Conservation (phyloP, 2,113 vertebrate genomes). For the Perccottus glenii region DNA sequence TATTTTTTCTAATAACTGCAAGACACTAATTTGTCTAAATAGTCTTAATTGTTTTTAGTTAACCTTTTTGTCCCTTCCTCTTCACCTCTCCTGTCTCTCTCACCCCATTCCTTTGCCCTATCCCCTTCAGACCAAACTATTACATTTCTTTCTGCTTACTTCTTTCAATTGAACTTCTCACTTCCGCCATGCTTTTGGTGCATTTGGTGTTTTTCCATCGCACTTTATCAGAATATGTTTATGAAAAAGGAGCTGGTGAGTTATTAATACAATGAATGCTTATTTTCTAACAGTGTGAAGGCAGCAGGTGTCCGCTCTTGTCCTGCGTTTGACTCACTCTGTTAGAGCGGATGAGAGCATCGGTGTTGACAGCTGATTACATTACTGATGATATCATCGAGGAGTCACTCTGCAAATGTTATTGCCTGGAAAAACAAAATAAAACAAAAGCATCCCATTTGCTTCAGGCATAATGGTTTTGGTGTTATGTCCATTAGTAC, state of each 20-base stretch:
- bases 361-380: constrained; percentile 61
- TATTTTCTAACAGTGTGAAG: constrained; percentile 55
- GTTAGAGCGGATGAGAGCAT: constrained; percentile 44
- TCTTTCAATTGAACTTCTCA: constrained; percentile 69
- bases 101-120: neutral
- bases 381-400: constrained; percentile 55
- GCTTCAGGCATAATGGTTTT: constrained; percentile 4
- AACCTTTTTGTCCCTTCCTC: neutral
- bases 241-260: constrained; percentile 54
- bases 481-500: too few species aligned
- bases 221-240: constrained; percentile 34
- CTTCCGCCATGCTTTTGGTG: constrained; percentile 43
- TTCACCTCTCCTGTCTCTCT: neutral
- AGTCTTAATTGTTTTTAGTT: neutral
- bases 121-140: constrained; percentile 62
- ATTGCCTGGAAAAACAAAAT: neutral
- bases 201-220: constrained; percentile 27
- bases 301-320: constrained; percentile 41
- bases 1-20: neutral
- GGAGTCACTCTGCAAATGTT: constrained; percentile 10
- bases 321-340: constrained; percentile 35
- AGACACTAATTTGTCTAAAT: constrained; percentile 1
- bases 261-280: constrained; percentile 48
- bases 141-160: constrained; percentile 71
- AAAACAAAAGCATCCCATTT: neutral